Evolutionary conservation across 2,113 vertebrate genomes (phyloP), one percentile per base, ranked within the genome.

Genomic region (Gadus chalcogrammus): DNA sequence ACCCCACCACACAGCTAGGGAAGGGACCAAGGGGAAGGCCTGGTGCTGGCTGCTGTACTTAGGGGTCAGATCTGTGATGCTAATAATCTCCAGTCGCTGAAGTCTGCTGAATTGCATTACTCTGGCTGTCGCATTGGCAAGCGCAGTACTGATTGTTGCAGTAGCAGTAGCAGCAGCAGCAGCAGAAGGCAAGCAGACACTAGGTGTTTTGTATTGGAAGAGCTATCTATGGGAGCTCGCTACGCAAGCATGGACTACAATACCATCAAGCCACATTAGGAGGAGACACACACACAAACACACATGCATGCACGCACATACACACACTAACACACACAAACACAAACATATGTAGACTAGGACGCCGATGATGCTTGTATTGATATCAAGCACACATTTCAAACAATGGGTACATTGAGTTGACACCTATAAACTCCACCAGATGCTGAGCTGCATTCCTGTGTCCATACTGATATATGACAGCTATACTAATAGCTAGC

Each of bases 101-200:
- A 66, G 66, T 27, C 60, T 35, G 75, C 81, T 84, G 81, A 76
- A 77, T 74, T 74, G 77, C 74, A 70, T 80, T 31, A 74, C 61
- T 77, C 75, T 70, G 17, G 71, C 16, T 73, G 79, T 80, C 55
- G 70, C 84, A 82, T 81, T 84, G 77, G 69, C 67, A 48, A 73
- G 48, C 67, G 81, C 84, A 81, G 83, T 70, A 77, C 76, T 73
- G 38, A 66, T 67, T 56, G 56, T 70, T 68, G 70, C 74, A 78
- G 74, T 65, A 75, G 52, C 63, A 69, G 73, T 69, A 73, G 62
- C 73, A 65, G 69, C 61, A 70, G 69, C 61, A 70, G n/a, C n/a
- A 62, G 22, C 60, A 27, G 22, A 15, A 8, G 24, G 61, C 55
- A 48, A 48, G 42, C 42, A 48, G 42, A 9, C 42, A 48, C 42